These are phyloP conservation scores for Corella eumyota DNA, from an alignment of 23 tunicate genomes.

Conservation along the genomic window DNA sequence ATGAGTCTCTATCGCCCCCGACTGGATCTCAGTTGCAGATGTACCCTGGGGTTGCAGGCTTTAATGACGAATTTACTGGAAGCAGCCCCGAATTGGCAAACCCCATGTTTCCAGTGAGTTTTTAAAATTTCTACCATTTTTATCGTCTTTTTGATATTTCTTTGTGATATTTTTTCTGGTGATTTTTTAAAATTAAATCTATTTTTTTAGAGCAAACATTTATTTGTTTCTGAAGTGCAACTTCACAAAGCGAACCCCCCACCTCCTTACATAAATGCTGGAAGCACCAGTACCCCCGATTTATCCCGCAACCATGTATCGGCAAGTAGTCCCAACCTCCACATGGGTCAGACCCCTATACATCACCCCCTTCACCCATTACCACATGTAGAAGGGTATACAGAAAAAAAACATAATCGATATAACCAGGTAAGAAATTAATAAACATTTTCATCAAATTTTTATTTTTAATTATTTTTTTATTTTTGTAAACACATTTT, in stretches of 20 bases:
- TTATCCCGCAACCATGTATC: slow-evolving; percentile 55
- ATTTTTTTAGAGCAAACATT: no score
- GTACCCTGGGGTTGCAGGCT: slow-evolving; percentile 1
- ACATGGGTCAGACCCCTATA: slow-evolving; percentile 19
- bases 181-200: no score
- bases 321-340: slow-evolving; percentile 81
- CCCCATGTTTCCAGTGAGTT: slow-evolving; percentile 23
- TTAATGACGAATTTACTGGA: slow-evolving; percentile 25
- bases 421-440: no score
- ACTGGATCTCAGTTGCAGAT: slow-evolving; percentile 3
- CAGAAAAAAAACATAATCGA: slow-evolving; percentile 17
- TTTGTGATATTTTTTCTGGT: neutral
- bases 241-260: slow-evolving; percentile 52
- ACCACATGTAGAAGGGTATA: slow-evolving; percentile 25
- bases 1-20: slow-evolving; percentile 67
- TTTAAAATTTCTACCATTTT: no score
- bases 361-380: slow-evolving; percentile 39
- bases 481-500: no score
- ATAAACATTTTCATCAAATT: no score
- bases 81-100: slow-evolving; percentile 83
- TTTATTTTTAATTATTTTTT: no score
- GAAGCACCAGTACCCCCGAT: slow-evolving; percentile 88
- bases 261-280: slow-evolving; percentile 19
- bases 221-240: slow-evolving; percentile 66
- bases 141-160: neutral